Evolutionary conservation across 2,113 vertebrate genomes (phyloP).

Genomic region (Rhea pennata): DNA sequence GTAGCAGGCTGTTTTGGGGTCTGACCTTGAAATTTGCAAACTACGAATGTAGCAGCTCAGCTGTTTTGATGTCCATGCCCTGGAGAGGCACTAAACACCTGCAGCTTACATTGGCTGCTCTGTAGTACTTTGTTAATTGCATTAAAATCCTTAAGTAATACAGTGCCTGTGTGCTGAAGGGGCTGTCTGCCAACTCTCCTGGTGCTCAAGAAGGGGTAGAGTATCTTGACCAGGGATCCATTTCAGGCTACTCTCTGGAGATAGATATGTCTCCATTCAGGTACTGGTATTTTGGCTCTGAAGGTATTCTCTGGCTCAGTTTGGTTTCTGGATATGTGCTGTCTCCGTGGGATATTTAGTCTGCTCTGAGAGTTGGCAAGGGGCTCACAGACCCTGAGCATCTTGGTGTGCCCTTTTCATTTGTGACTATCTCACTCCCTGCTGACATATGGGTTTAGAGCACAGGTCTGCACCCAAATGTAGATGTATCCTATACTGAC

Average conservation of each 20-base stretch:
- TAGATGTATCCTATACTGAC: neutral
- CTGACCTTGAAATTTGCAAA: conserved; percentile 26
- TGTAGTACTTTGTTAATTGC: conserved; percentile 16
- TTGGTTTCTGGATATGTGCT: neutral
- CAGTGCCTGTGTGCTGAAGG: neutral
- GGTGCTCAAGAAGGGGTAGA: neutral
- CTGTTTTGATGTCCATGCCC: neutral
- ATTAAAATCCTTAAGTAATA: neutral
- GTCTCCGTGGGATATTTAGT: neutral
- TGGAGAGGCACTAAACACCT: conserved; percentile 5
- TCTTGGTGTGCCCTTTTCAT: neutral
- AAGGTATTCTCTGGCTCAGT: neutral
- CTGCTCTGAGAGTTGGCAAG: neutral
- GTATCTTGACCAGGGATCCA: neutral
- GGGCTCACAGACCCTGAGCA: neutral
- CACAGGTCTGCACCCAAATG: neutral
- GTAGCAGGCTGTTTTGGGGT: conserved; percentile 56
- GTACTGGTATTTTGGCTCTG: neutral
- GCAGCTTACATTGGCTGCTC: neutral
- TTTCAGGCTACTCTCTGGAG: neutral
- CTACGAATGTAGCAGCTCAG: conserved; percentile 24
- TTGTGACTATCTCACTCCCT: neutral
- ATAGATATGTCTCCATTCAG: accelerated
- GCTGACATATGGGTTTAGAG: neutral
- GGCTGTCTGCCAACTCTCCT: neutral